Evolutionary conservation across 2,113 vertebrate species (phyloP).

Genomic region (Micromys minutus): DNA sequence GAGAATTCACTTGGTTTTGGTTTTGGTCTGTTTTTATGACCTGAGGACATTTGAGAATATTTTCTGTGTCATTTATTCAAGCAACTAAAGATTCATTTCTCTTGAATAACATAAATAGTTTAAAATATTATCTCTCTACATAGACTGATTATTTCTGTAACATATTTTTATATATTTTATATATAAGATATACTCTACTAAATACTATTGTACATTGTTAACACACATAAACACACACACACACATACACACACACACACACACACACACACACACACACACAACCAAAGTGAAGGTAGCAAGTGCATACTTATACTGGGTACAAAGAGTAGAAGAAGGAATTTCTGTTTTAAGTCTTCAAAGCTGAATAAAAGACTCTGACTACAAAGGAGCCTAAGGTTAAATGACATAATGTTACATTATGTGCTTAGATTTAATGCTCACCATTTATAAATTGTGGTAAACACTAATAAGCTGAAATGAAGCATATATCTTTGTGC

Average conservation of each 20-base stretch:
- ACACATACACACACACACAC: not conserved
- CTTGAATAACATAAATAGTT: not conserved
- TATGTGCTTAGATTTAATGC: not conserved
- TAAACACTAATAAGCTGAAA: not conserved
- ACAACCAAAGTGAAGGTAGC: too few species aligned
- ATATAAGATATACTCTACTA: not conserved
- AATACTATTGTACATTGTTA: not conserved
- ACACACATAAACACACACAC: not conserved
- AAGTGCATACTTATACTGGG: too few species aligned
- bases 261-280: not conserved
- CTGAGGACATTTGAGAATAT: not conserved
- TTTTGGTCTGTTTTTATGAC: not conserved
- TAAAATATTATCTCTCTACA: not conserved
- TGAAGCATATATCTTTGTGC: not conserved
- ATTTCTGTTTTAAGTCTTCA: not conserved
- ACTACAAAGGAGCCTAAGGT: not conserved
- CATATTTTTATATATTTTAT: not conserved
- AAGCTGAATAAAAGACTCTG: not conserved
- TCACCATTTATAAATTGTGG: not conserved
- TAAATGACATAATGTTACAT: not conserved
- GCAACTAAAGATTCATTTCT: not conserved
- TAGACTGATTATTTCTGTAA: not conserved
- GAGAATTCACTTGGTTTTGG: rapidly evolving
- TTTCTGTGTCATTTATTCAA: not conserved
- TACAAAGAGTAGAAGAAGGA: too few species aligned